Percentiles rank a stretch among this genome's conserved stretches.
Evolutionary conservation across 92 coral and sea anemone species (phyloP).

Genomic region (Parazoanthus darwini): DNA sequence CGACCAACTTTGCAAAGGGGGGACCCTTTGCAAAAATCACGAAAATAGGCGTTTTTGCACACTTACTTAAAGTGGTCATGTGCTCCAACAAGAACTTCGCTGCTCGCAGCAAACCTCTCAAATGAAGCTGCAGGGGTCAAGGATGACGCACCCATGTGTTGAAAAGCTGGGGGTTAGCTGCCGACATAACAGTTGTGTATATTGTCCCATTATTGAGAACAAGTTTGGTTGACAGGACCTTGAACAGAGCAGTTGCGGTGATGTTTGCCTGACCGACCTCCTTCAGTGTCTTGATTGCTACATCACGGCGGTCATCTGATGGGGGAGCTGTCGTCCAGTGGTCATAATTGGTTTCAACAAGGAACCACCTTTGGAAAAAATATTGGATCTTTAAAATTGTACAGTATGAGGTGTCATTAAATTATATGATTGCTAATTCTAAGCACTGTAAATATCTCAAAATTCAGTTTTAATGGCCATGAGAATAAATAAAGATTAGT

Average conservation of each 20-base stretch:
- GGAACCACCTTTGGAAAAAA: conserved; percentile 68
- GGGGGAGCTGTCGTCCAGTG: conserved; percentile 94
- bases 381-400: too few species aligned
- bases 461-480: too few species aligned
- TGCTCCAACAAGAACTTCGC: too few species aligned
- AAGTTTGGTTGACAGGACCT: conserved; percentile 71
- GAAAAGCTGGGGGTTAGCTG: conserved; percentile 69
- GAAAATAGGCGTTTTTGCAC: too few species aligned
- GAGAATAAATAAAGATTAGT: too few species aligned
- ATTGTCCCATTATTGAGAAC: conserved; percentile 67
- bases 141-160: conserved; percentile 81
- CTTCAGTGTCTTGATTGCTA: conserved; percentile 75
- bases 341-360: conserved; percentile 95
- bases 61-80: too few species aligned
- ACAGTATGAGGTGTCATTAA: too few species aligned
- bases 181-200: conserved; percentile 85
- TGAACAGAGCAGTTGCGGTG: conserved; percentile 56
- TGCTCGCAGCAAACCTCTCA: too few species aligned
- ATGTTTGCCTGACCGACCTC: conserved; percentile 72
- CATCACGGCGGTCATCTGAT: conserved; percentile 82
- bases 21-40: too few species aligned
- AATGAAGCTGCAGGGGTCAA: not conserved
- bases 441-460: too few species aligned
- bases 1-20: too few species aligned
- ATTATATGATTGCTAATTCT: too few species aligned